Conservation (phyloP, 2,113 vertebrate genomes). For the Melierax canorus region DNA sequence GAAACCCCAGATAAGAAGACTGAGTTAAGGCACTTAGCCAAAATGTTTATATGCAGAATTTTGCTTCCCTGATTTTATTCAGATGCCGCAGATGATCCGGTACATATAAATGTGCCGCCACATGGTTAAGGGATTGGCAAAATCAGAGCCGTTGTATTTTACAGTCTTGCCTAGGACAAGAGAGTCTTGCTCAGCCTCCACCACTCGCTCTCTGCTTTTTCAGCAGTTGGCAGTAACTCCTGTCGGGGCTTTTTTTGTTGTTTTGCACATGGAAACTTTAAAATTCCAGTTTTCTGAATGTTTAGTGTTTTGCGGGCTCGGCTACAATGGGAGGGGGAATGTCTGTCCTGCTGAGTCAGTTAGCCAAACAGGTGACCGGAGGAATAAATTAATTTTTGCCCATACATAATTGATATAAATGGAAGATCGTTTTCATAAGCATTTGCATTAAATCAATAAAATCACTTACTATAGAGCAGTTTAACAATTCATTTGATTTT, state of each 20-base stretch:
- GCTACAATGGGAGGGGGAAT: background rate
- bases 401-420: slow-evolving; percentile 68
- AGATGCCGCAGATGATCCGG: slow-evolving; percentile 56
- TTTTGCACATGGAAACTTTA: slow-evolving; percentile 47
- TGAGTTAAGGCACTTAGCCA: slow-evolving; percentile 56
- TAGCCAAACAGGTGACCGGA: slow-evolving; percentile 58
- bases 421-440: slow-evolving; percentile 65
- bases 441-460: slow-evolving; percentile 72
- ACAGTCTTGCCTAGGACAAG: slow-evolving; percentile 49
- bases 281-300: background rate
- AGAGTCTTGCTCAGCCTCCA: slow-evolving; percentile 47
- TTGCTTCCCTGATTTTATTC: slow-evolving; percentile 66
- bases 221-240: slow-evolving; percentile 54
- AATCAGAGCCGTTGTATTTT: slow-evolving; percentile 58
- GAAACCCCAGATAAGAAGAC: slow-evolving; percentile 60
- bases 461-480: slow-evolving; percentile 65
- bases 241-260: slow-evolving; percentile 50
- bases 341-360: slow-evolving; percentile 43
- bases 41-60: slow-evolving; percentile 65
- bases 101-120: slow-evolving; percentile 28
- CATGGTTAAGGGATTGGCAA: slow-evolving; percentile 61
- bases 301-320: background rate
- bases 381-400: slow-evolving; percentile 72
- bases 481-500: slow-evolving; percentile 70
- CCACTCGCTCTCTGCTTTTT: slow-evolving; percentile 39